Evolutionary conservation across 2,113 vertebrate genomes (phyloP), one percentile per base, ranked within the genome.

Genomic region (Zingel zingel): DNA sequence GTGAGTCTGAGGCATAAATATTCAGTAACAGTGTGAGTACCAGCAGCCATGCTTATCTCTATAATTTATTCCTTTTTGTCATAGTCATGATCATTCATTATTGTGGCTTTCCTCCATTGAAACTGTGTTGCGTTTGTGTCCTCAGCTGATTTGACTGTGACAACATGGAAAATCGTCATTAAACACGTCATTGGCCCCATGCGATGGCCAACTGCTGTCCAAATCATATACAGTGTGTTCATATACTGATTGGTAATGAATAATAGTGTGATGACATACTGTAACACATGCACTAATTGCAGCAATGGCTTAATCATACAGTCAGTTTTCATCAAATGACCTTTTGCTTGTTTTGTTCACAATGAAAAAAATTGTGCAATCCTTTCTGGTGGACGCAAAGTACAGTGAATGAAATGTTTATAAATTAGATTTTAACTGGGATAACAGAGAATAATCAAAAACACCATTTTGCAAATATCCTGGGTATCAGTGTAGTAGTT

Each of bases 1-100:
- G 72, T 39, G 83, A 87, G 48, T 86, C 84, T 11, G 85, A 94
- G 51, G 85, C 80, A 23, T 93, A 81, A 83, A 74, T 2, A 39
- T 21, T 18, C 53, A 69, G n/a, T 39, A 33, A 45, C 9, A 16
- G 30, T 21, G 66, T 85, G 48, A 89, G 86, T 91, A 82, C 1
- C 45, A 45, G 6, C 33, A 64, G 10, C 5, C 8, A 63, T 8
- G 1, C 21, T 21, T 9, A 63, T 48, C 2, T 19, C 11, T 6
- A 27, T 4, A 50, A 16, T 71, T 6, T 39, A 9, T 56, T 47
- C 21, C 53, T 0, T 43, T 33, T 33, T 33, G 5, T 33, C 3
- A 39, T 39, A 13, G 48, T 54, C 0, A 72, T 19, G 4, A 13
- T 30, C 23, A 19, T 39, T 50, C 0, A 50, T 50, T 47, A 6